Percentiles rank a stretch among this genome's conserved stretches.
phyloP scores from a whole-genome alignment of 1,140 invertebrate species.

The Acromyrmex echinatior region DNA sequence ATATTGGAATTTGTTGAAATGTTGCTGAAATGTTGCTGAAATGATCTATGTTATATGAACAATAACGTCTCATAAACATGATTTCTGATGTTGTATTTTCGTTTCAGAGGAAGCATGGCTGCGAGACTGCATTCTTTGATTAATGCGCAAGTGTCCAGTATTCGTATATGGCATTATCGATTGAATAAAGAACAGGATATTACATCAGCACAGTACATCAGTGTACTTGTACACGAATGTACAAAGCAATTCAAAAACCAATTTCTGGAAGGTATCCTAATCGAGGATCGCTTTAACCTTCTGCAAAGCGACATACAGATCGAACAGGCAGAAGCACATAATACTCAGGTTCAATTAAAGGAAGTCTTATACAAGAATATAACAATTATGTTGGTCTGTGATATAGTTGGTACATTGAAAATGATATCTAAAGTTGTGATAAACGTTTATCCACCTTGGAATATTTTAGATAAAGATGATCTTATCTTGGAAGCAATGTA shows the following conservation, averaged over 20 bases:
- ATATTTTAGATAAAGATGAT: conserved; percentile 75
- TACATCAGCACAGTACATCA: conserved; percentile 68
- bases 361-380: conserved; percentile 42
- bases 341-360: background rate
- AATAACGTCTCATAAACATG: too few relatives aligned
- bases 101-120: conserved; percentile 80
- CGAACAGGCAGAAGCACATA: background rate
- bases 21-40: too few relatives aligned
- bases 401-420: conserved; percentile 79
- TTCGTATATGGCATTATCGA: conserved; percentile 82
- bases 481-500: conserved; percentile 75
- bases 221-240: conserved; percentile 68
- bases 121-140: conserved; percentile 78
- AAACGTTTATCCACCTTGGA: conserved; percentile 83
- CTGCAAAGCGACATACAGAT: conserved; percentile 50
- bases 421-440: conserved; percentile 71
- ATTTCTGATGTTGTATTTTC: conserved; percentile 43
- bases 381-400: conserved; percentile 79
- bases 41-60: too few relatives aligned
- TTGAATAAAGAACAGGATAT: conserved; percentile 69
- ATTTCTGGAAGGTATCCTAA: conserved; percentile 76
- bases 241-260: conserved; percentile 74
- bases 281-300: conserved; percentile 78
- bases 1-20: too few relatives aligned
- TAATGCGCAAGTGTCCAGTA: conserved; percentile 75